Evolutionary conservation across 2,888 invertebrate genomes (phyloP).

Genomic region (Drosophila basisetae): DNA sequence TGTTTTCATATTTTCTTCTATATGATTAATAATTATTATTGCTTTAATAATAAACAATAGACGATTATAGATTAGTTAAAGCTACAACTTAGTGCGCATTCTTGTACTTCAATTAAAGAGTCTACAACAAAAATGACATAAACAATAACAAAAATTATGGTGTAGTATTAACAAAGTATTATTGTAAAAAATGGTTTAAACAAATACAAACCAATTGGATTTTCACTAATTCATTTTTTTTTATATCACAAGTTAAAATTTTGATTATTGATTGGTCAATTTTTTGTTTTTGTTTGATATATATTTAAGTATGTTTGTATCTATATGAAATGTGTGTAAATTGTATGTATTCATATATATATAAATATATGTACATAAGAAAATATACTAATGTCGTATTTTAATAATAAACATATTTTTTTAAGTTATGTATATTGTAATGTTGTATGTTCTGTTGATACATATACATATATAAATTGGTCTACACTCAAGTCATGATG

Average conservation of each 20-base stretch:
- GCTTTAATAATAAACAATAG: constrained; percentile 56
- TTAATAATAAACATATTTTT: constrained; percentile 48
- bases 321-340: constrained; percentile 42
- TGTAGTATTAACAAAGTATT: constrained; percentile 42
- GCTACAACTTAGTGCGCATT: constrained; percentile 79
- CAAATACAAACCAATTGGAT: constrained; percentile 54
- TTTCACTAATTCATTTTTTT: constrained; percentile 66
- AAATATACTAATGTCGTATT: constrained; percentile 69
- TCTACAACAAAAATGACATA: constrained; percentile 51
- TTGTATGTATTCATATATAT: constrained; percentile 33
- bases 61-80: constrained; percentile 68
- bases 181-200: constrained; percentile 33
- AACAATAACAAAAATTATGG: constrained; percentile 57
- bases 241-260: constrained; percentile 84
- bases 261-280: constrained; percentile 84
- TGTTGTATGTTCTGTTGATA: constrained; percentile 36
- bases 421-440: constrained; percentile 49
- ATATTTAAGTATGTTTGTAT: constrained; percentile 24
- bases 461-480: constrained; percentile 59
- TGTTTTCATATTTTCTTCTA: constrained; percentile 37
- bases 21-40: constrained; percentile 56
- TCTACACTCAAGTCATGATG: constrained; percentile 67
- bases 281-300: constrained; percentile 43
- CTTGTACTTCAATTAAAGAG: constrained; percentile 69
- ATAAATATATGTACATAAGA: constrained; percentile 69